Percentiles rank a stretch among this genome's conserved stretches.
These are phyloP conservation scores for Melanotaenia nigrans DNA, from an alignment of 2,797 vertebrate genomes.

Conservation along the genomic window DNA sequence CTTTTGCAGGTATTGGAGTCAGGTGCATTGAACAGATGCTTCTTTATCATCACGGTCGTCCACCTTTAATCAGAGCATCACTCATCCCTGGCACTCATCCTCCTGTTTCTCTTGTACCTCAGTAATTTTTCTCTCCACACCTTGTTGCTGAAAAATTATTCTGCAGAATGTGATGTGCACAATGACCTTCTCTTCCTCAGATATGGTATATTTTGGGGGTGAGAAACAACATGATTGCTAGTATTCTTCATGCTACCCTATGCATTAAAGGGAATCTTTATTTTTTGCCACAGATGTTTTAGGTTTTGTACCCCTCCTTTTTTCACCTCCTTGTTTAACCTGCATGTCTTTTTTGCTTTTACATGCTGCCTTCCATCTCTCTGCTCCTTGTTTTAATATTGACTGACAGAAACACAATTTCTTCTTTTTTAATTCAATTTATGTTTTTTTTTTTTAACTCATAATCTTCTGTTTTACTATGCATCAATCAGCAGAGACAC, in stretches of 20 bases:
- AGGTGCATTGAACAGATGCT: conserved; percentile 57
- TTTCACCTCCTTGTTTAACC: background rate
- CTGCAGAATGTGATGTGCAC: conserved; percentile 9
- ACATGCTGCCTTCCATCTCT: conserved; percentile 35
- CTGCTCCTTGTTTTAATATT: conserved; percentile 40
- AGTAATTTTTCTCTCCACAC: conserved; percentile 37
- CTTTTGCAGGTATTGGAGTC: conserved; percentile 41
- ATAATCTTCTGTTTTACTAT: conserved; percentile 8
- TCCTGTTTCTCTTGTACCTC: conserved; percentile 42
- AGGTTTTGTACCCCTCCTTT: background rate
- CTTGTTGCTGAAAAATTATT: conserved; percentile 10
- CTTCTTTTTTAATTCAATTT: background rate
- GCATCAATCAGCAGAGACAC: conserved; percentile 4
- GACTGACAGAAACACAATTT: conserved; percentile 33
- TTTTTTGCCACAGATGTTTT: conserved; percentile 2
- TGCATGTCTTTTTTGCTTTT: conserved; percentile 2
- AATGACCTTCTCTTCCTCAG: conserved; percentile 16
- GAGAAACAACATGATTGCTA: background rate
- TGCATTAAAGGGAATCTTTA: background rate
- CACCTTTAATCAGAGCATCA: conserved; percentile 59
- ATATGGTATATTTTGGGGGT: background rate
- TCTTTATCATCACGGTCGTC: conserved; percentile 19
- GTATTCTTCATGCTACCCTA: background rate
- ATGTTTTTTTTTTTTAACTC: background rate
- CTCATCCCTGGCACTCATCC: conserved; percentile 37